phyloP scores from a whole-genome alignment of 2,797 vertebrate species.

The Falco biarmicus region DNA sequence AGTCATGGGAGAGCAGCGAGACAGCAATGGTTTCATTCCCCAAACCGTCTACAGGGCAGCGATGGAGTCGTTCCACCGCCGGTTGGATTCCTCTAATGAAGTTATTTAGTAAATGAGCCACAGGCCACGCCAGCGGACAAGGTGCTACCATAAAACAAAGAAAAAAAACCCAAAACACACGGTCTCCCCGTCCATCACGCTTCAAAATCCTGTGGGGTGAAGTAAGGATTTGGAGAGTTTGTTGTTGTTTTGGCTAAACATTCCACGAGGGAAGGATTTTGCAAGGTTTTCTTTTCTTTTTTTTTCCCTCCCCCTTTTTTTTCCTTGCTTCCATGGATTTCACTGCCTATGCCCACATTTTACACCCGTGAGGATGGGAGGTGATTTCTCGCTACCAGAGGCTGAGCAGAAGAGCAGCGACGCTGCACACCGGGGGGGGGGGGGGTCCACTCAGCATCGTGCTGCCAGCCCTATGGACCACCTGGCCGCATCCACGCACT shows the following conservation, averaged over 20 bases:
- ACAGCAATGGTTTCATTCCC: neutral
- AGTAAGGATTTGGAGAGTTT: neutral
- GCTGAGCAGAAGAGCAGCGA: neutral
- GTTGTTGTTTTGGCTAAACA: neutral
- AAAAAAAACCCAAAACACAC: neutral
- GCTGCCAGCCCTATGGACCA: too few relatives aligned
- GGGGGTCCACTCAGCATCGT: neutral
- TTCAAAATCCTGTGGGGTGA: neutral
- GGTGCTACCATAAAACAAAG: neutral
- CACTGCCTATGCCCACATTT: neutral
- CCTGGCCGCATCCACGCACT: too few relatives aligned
- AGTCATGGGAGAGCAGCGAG: neutral
- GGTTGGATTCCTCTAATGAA: neutral
- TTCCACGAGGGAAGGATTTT: neutral
- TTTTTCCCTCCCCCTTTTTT: neutral
- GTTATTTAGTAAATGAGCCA: neutral
- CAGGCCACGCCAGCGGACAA: neutral
- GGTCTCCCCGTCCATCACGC: neutral
- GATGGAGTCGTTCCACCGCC: neutral
- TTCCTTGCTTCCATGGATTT: neutral
- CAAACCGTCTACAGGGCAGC: neutral
- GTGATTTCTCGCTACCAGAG: neutral
- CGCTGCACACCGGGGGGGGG: accelerated
- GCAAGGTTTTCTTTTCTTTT: too few relatives aligned
- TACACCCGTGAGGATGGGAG: neutral